A percentile compares a stretch with the other conserved stretches of the same genome.
Conservation (phyloP, 2,888 invertebrate species). For the Eupsilia transversa region DNA sequence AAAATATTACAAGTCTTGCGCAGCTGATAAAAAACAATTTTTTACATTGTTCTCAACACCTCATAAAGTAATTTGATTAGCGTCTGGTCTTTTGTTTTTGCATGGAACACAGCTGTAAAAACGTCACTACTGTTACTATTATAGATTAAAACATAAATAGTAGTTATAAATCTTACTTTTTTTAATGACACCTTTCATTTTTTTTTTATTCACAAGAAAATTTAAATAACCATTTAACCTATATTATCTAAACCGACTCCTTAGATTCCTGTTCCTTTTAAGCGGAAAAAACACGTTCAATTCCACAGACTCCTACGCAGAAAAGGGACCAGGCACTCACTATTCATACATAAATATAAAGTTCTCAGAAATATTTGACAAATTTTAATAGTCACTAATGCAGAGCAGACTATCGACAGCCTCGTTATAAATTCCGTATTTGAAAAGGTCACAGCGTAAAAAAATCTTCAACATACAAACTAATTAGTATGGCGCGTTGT, state of each 20-base stretch:
- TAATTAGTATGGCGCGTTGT: slow-evolving; percentile 54
- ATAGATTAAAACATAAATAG: neutral
- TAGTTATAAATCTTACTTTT: neutral
- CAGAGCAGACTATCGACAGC: slow-evolving; percentile 30
- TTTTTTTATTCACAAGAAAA: neutral
- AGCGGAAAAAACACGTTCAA: slow-evolving; percentile 30
- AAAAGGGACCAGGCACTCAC: neutral
- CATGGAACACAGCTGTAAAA: neutral
- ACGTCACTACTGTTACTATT: neutral
- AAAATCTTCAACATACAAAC: slow-evolving; percentile 49
- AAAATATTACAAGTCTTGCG: neutral
- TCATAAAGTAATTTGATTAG: slow-evolving; percentile 41
- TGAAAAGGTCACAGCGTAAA: slow-evolving; percentile 46
- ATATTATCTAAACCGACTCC: neutral
- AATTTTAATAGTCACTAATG: slow-evolving; percentile 27
- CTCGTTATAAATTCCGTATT: slow-evolving; percentile 27
- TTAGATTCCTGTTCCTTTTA: neutral
- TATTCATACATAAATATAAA: slow-evolving; percentile 5
- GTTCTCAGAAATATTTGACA: slow-evolving; percentile 50
- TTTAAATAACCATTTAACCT: neutral
- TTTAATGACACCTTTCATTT: neutral
- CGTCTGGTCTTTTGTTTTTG: slow-evolving; percentile 8
- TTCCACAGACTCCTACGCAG: slow-evolving; percentile 31
- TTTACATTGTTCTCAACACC: slow-evolving; percentile 30
- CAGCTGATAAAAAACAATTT: slow-evolving; percentile 11